Evolutionary conservation across 37 sponge, comb jelly and placozoan genomes (phyloP), one percentile per base, ranked within the genome.

Genomic region (Eunapius fragilis): DNA sequence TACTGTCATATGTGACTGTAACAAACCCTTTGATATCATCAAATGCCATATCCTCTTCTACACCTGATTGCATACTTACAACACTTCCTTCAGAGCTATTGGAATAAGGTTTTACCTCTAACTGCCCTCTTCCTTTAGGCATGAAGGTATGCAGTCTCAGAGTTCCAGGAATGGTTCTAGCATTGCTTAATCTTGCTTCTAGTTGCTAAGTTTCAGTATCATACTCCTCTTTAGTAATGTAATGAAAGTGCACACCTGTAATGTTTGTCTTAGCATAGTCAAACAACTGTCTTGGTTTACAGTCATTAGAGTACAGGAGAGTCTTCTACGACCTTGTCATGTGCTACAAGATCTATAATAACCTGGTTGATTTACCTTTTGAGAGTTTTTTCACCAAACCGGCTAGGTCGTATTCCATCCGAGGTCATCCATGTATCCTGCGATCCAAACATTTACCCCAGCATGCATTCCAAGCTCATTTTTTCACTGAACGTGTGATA

Each of bases 91-190:
- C 73, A 27, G 50, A 72, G 37, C 67, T 81, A 67, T 19, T 9
- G 25, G 81, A 87, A 80, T 38, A 87, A 5, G 33, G 33, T 74
- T 34, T 49, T 37, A 80, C 81, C 25, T 72, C n/a, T 25, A 87
- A 25, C 26, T 38, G 72, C 12, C 72, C 75, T 49, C 47, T 37
- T 47, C 82, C 71, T 30, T 78, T 26, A 27, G 87, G 81, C 33
- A 87, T 68, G 50, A 87, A 81, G 23, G 75, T 73, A 74, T 87
- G 87, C 24, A 78, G 32, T 32, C 81, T 82, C 22, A 72, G 77
- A 27, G 89, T 88, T 69, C 85, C 80, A 37, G 89, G 84, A 49
- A 84, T 89, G 25, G 85, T 84, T 22, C 74, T 50, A 10, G 85
- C 71, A 38, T 77, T 70, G 48, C 41, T 35, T 47, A 88, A 77